These are phyloP conservation scores for Hoplias malabaricus DNA, from an alignment of 2,113 vertebrate species.

Conservation along the genomic window DNA sequence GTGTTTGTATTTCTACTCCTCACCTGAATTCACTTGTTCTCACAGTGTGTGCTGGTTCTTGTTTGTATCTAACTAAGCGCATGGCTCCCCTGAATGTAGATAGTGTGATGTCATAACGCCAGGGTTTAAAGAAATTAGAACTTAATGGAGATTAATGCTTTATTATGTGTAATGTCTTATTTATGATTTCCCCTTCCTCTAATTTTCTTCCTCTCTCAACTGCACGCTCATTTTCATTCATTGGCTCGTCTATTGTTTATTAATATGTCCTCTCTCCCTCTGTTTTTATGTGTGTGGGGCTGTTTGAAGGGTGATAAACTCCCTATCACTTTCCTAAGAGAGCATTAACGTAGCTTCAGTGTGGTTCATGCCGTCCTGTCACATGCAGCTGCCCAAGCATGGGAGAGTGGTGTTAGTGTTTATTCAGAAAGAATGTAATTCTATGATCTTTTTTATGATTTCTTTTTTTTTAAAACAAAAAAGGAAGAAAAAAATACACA, in stretches of 20 bases:
- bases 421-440: constrained; percentile 25
- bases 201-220: background rate
- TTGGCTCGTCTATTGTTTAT: background rate
- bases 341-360: constrained; percentile 47
- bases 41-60: background rate
- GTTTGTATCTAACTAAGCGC: background rate
- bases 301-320: constrained; percentile 39
- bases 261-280: background rate
- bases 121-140: background rate
- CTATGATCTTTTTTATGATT: constrained; percentile 41
- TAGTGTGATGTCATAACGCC: background rate
- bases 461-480: background rate
- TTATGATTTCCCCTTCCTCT: constrained; percentile 23
- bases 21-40: no score
- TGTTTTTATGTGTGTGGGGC: constrained; percentile 3
- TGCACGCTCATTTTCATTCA: background rate
- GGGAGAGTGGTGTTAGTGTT: constrained; percentile 23
- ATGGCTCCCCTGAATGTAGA: background rate
- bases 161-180: constrained; percentile 45
- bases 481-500: constrained; percentile 27
- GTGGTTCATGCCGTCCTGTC: constrained; percentile 20
- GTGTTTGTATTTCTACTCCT: background rate
- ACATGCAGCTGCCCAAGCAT: constrained; percentile 6
- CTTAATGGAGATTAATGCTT: background rate
- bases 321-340: constrained; percentile 49